Percentiles rank a stretch among this genome's conserved stretches.
Conservation (phyloP, 2,888 invertebrate genomes). For the Uropetala carovei region DNA sequence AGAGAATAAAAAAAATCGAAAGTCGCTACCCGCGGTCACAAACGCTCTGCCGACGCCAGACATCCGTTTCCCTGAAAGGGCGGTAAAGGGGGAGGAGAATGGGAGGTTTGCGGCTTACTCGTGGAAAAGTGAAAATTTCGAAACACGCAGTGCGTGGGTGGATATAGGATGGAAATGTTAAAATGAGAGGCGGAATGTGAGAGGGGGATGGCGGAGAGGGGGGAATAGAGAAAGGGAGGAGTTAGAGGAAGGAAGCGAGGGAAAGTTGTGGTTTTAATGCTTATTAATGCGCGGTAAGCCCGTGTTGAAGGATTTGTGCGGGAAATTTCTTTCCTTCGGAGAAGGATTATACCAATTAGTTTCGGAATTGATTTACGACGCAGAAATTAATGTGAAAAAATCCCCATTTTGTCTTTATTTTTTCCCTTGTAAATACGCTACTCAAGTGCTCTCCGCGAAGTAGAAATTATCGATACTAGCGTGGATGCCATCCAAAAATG, state of each 20-base stretch:
- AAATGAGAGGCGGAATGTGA: neutral
- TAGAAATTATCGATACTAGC: neutral
- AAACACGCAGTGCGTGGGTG: no score
- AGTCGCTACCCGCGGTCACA: no score
- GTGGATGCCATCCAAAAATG: no score
- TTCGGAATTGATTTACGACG: conserved; percentile 10
- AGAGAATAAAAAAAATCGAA: no score
- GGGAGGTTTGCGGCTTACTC: no score
- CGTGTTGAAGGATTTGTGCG: conserved; percentile 25
- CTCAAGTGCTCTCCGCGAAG: no score
- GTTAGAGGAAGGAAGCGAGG: neutral
- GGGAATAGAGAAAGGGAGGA: neutral
- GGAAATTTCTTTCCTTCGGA: conserved; percentile 18
- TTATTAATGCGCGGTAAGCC: conserved; percentile 32
- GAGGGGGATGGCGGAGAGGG: neutral
- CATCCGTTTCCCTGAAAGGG: no score
- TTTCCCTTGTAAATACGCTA: no score
- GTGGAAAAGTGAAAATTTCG: no score
- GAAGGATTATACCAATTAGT: conserved; percentile 31
- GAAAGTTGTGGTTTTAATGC: conserved; percentile 31
- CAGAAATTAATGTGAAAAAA: neutral
- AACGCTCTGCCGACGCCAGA: no score
- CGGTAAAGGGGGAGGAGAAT: no score
- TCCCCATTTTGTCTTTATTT: no score
- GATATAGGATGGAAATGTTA: neutral